These are phyloP conservation scores for Orchestia grillus DNA, from an alignment of 1,140 invertebrate species.

Conservation along the genomic window DNA sequence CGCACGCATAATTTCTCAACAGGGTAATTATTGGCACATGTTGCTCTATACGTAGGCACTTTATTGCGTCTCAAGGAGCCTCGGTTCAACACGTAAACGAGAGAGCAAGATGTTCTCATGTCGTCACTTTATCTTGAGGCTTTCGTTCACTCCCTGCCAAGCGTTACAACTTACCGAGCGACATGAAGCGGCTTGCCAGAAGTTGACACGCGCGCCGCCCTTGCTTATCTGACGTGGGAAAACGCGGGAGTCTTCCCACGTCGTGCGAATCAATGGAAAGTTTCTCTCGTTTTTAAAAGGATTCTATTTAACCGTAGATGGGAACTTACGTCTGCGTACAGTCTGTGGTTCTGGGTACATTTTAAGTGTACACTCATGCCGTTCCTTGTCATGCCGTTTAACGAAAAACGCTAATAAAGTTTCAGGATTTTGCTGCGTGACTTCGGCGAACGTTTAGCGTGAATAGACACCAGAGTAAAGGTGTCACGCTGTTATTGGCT, in stretches of 20 bases:
- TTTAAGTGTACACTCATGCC: not conserved
- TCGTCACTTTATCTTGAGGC: too few species aligned
- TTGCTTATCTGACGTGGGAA: not conserved
- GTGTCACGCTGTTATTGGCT: too few species aligned
- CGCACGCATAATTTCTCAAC: too few species aligned
- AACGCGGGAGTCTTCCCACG: not conserved
- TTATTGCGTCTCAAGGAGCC: too few species aligned
- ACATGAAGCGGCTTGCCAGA: not conserved
- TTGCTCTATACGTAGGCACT: too few species aligned
- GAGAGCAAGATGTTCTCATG: not conserved
- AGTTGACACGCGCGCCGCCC: not conserved
- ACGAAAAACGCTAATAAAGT: too few species aligned
- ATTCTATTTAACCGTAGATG: not conserved
- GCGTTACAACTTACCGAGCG: not conserved
- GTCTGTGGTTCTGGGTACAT: not conserved
- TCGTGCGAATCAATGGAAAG: not conserved
- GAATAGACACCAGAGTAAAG: too few species aligned
- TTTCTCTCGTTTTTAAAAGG: not conserved
- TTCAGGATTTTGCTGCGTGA: too few species aligned
- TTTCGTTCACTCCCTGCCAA: too few species aligned
- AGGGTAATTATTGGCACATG: too few species aligned
- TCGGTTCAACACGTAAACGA: not conserved
- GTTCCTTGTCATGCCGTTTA: too few species aligned
- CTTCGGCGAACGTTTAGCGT: too few species aligned
- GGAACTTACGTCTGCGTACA: not conserved